These are phyloP conservation scores for Eulithis testata DNA, from an alignment of 2,888 invertebrate species.

Conservation along the genomic window DNA sequence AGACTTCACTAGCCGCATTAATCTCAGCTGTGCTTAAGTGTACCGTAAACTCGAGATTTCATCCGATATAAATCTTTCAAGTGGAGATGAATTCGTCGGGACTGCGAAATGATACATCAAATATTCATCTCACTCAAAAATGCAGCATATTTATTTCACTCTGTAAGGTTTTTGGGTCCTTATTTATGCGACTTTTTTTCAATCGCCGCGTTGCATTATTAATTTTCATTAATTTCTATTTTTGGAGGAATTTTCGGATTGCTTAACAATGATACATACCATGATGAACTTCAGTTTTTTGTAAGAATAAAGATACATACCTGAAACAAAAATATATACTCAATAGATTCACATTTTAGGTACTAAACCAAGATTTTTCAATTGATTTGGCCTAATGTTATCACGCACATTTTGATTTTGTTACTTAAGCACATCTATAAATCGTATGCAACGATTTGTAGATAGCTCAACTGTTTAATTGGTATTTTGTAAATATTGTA, in stretches of 20 bases:
- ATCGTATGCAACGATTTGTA: no score
- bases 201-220: constrained; percentile 40
- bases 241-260: background rate
- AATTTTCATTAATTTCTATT: constrained; percentile 15
- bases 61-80: constrained; percentile 79
- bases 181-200: constrained; percentile 48
- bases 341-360: background rate
- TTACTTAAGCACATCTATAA: no score
- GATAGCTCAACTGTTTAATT: no score
- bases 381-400: no score
- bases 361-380: no score
- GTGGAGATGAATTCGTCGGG: constrained; percentile 73
- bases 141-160: constrained; percentile 76
- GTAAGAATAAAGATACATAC: constrained; percentile 27
- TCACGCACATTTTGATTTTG: no score
- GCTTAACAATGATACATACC: constrained; percentile 6
- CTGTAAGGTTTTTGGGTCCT: constrained; percentile 51
- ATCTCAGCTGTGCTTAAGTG: constrained; percentile 24
- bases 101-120: constrained; percentile 80
- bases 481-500: no score
- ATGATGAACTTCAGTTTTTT: background rate
- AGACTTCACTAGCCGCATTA: background rate
- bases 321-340: constrained; percentile 33
- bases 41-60: constrained; percentile 71
- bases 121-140: constrained; percentile 76